Percentiles rank a stretch among this genome's conserved stretches.
Conservation (phyloP, 1,140 invertebrate genomes). For the Macrobrachium nipponense region DNA sequence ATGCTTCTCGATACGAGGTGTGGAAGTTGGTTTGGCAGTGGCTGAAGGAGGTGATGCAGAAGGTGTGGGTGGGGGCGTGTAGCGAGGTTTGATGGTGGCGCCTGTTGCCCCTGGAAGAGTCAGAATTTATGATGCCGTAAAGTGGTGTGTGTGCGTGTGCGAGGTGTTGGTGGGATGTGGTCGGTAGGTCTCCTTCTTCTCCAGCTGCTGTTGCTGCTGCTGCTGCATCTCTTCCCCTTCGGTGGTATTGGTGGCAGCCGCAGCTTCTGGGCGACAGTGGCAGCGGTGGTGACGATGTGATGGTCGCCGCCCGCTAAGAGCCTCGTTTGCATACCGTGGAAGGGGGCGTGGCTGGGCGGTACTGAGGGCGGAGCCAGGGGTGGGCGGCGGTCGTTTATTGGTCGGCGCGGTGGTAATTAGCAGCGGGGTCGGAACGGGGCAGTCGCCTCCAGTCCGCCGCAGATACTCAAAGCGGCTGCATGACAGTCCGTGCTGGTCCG, state of each 20-base stretch:
- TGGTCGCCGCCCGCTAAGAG: conserved; percentile 61
- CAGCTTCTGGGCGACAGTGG: conserved; percentile 59
- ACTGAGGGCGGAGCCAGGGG: conserved; percentile 47
- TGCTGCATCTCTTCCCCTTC: not conserved
- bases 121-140: conserved; percentile 57
- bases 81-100: conserved; percentile 32
- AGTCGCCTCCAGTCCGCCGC: conserved; percentile 61
- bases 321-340: conserved; percentile 61
- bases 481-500: conserved; percentile 56
- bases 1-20: conserved; percentile 16
- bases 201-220: too few relatives aligned
- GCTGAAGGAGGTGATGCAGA: conserved; percentile 35
- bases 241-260: conserved; percentile 47
- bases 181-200: conserved; percentile 17
- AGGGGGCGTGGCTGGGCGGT: conserved; percentile 56
- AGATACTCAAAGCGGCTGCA: conserved; percentile 55
- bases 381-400: conserved; percentile 50
- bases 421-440: conserved; percentile 61
- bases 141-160: conserved; percentile 38
- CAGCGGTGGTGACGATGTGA: conserved; percentile 60
- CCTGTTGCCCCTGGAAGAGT: conserved; percentile 59
- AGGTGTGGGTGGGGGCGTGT: conserved; percentile 47
- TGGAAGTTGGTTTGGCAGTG: conserved; percentile 9
- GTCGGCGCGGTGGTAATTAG: conserved; percentile 59
- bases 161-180: conserved; percentile 6